phyloP scores from a whole-genome alignment of 2,888 invertebrate species.

The Stenodera caucasica region DNA sequence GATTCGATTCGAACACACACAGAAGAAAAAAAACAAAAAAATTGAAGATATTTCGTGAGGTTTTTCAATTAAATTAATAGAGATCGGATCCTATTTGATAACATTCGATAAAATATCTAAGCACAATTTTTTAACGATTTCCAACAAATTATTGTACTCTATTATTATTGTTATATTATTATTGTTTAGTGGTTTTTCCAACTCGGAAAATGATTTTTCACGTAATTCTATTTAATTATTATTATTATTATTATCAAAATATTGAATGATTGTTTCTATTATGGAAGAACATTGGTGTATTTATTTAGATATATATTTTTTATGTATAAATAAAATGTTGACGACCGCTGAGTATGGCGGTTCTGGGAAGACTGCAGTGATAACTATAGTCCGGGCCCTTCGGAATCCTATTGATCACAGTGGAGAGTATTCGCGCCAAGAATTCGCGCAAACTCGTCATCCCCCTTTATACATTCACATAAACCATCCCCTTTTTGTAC shows the following conservation, averaged over 20 bases:
- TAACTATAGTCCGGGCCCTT: conserved; percentile 47
- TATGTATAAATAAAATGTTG: background rate
- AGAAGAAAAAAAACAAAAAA: no score
- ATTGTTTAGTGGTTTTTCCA: no score
- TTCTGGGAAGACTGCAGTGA: conserved; percentile 51
- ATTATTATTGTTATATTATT: no score
- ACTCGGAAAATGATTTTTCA: background rate
- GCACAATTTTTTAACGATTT: background rate
- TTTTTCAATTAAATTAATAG: no score
- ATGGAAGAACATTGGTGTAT: conserved; percentile 39
- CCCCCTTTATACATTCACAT: conserved; percentile 11
- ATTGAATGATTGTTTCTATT: conserved; percentile 29
- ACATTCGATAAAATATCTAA: background rate
- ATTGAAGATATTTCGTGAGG: no score
- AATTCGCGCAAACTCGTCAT: conserved; percentile 41
- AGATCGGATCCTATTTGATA: background rate
- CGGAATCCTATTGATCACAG: conserved; percentile 46
- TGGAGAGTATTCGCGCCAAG: conserved; percentile 44
- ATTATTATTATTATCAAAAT: conserved; percentile 9
- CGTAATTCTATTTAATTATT: background rate
- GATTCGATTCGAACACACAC: background rate
- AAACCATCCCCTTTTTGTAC: conserved; percentile 16
- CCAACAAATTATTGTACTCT: conserved; percentile 6
- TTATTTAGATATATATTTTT: background rate
- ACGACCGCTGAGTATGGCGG: conserved; percentile 43